These are phyloP conservation scores for Takifugu ocellatus DNA, from an alignment of 2,797 vertebrate species.

Conservation along the genomic window DNA sequence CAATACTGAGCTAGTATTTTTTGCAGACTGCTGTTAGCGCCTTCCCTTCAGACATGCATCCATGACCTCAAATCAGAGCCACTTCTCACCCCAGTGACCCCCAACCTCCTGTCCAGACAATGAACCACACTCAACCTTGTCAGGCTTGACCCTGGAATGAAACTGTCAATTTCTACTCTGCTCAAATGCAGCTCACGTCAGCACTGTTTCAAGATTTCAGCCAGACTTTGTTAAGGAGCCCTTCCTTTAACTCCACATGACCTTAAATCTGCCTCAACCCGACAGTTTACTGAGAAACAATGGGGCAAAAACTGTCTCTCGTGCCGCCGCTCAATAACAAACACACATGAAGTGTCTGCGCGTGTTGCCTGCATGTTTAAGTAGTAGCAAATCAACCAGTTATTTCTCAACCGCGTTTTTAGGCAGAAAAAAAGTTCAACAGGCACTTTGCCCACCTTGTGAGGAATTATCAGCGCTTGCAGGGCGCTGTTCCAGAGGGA, in stretches of 20 bases:
- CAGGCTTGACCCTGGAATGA: slow-evolving; percentile 40
- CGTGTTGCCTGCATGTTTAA: slow-evolving; percentile 19
- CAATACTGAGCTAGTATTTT: slow-evolving; percentile 24
- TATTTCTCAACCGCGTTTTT: slow-evolving; percentile 39
- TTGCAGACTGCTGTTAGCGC: slow-evolving; percentile 12
- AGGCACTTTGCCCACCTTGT: slow-evolving; percentile 45
- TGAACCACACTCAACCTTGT: slow-evolving; percentile 49
- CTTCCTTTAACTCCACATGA: slow-evolving; percentile 27
- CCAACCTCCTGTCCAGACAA: slow-evolving; percentile 64
- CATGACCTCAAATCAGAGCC: slow-evolving; percentile 44
- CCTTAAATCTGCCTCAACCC: slow-evolving; percentile 13
- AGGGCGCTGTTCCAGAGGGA: slow-evolving; percentile 34
- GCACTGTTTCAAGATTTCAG: slow-evolving; percentile 17
- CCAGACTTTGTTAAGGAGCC: slow-evolving; percentile 19
- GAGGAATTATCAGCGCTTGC: slow-evolving; percentile 50
- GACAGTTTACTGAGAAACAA: slow-evolving; percentile 13
- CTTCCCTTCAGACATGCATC: slow-evolving; percentile 28
- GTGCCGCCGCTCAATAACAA: slow-evolving; percentile 7
- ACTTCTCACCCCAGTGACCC: slow-evolving; percentile 42
- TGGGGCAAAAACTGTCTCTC: slow-evolving; percentile 1
- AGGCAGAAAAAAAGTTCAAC: slow-evolving; percentile 53
- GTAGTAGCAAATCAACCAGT: slow-evolving; percentile 2
- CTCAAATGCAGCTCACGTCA: slow-evolving; percentile 32
- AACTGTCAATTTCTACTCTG: slow-evolving; percentile 29
- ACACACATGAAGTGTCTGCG: slow-evolving; percentile 8